Evolutionary conservation across 2,113 vertebrate species (phyloP), one percentile per base, ranked within the genome.

Genomic region (Carassius gibelio): DNA sequence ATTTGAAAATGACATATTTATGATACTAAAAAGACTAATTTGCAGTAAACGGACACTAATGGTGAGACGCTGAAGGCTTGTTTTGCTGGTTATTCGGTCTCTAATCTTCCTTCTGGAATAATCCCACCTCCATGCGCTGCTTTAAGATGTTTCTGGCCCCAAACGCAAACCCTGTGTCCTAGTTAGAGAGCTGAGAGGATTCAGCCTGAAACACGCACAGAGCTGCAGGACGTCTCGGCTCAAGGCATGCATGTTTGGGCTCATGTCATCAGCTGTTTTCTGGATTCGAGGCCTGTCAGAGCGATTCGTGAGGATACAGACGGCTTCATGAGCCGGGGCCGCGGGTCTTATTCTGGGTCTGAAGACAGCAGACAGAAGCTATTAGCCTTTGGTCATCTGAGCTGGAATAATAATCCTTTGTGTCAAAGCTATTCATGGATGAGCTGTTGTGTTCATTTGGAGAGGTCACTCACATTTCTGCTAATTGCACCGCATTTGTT

Each of bases 351-450:
- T 93, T 92, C 92, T 86, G 84, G 83, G 88, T 84, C 83, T 87
- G 88, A 75, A 86, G 79, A 82, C 77, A 68, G 90, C 88, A 91
- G 88, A 92, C 91, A 88, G 69, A 81, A 90, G 89, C 88, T 87
- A 87, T 88, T 88, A 89, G 86, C 88, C 85, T 91, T 89, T 90
- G 87, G 89, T 92, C 90, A 93, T 94, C 93, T 94, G 90, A 92
- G 90, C 86, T 80, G 85, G 86, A 92, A 92, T 91, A 94, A 93
- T 91, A 88, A 87, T 91, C 85, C 93, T 93, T 94, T 95, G 94
- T 94, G 86, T 61, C 59, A 17, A 81, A 89, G 91, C 89, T 94
- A 93, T 94, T 94, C 92, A 85, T 90, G 92, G 93, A 92, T 88
- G 84, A 57, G 84, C 77, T 45, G 77, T 23, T 87, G 89, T 92